Evolutionary conservation across 2,888 invertebrate species (phyloP), one percentile per base, ranked within the genome.

Genomic region (Dione vanillae): DNA sequence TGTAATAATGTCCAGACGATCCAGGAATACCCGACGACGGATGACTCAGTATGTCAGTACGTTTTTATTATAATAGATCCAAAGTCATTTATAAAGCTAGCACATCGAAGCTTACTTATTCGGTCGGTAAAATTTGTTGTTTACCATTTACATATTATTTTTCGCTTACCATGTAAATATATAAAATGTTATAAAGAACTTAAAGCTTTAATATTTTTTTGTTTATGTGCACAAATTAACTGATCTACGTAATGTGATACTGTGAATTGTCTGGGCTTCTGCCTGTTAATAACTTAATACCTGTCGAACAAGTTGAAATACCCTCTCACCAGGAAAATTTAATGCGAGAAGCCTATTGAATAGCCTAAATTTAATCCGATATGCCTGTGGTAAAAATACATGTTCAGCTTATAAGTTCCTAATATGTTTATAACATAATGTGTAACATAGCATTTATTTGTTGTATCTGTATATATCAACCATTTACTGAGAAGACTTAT

Each of bases 1-100:
- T 84, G 80, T 82, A 82, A 82, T 86, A 85, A 88, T 88, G 85
- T 84, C 83, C 88, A 91, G 90, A 90, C 90, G 85, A 77, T 86
- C 87, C 85, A 80, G 79, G 90, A 91, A 92, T 90, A 89, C 82
- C 79, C 79, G 78, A 80, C 78, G 79, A 73, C 74, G 78, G 81
- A 83, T 88, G 89, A 87, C 77, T 90, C 89, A 89, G 65, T 78
- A 77, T 75, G 77, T 76, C 77, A 74, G 72, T 77, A 79, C 19
- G 58, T 70, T 65, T 37, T 64, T 67, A 68, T 59, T 61, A 49
- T 59, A 51, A 20, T 45, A 66, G n/a, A n/a, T n/a, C n/a, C n/a
- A n/a, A n/a, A 27, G 27, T 27, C 2, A 5, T 5, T 27, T 27
- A 27, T 27, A 27, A 27, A 27, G 27, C 27, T 27, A 27, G 27